Evolutionary conservation across 2,113 vertebrate species (phyloP), one percentile per base, ranked within the genome.

Genomic region (Raphicerus campestris): DNA sequence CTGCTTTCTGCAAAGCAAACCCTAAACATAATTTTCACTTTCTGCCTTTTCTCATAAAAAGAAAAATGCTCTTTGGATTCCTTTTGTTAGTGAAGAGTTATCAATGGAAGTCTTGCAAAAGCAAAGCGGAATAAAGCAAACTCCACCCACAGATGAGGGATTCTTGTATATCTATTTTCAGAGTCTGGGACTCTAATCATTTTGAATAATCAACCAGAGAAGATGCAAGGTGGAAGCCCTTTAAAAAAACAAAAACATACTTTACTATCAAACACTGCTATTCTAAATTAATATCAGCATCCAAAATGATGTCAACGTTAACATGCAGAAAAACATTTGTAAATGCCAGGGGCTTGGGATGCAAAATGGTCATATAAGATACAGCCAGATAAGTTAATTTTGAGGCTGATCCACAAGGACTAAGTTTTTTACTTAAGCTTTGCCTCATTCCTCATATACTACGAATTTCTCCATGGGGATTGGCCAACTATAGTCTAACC

Each of bases 201-300:
- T 63, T 95, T 49, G 19, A 61, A 60, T 53, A 85, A 84, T 45
- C 80, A 81, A 63, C 7, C n/a, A 97, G 75, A 75, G 15, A 35
- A 28, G 26, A 90, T 19, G 24, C 86, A 60, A 14, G 2, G 3
- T 73, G 2, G 30, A 93, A 58, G 47, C 7, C 5, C 30, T 32
- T 14, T 15, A 53, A 56, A 73, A 89, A 89, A 49, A 49, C 1
- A 58, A 39, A 75, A 73, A 15, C n/a, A 49, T 22, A 51, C n/a
- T 78, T 66, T 92, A 4, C n/a, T 85, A 15, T 70, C 51, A 83
- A 66, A 73, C 11, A 53, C 30, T 22, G 70, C 73, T 32, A 78
- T 22, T 56, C 22, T 60, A 91, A 60, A 53, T 10, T 60, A 73
- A 24, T 35, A 51, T 42, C 39, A 81, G 22, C 49, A 8, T 53